Conservation (phyloP, 1,140 invertebrate species). For the Artemia franciscana region DNA sequence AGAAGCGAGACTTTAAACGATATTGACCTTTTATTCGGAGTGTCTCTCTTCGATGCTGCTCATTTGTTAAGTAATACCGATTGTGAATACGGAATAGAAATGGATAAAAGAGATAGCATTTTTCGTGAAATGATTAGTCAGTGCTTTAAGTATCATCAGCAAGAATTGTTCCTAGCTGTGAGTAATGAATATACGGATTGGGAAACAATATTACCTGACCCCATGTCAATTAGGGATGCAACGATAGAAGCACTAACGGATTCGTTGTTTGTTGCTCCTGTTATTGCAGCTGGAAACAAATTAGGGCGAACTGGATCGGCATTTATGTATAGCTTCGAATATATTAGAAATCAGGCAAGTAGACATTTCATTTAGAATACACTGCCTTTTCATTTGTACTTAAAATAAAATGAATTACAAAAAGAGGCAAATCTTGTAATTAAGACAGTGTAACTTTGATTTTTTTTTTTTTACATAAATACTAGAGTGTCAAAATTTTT, state of each 20-base stretch:
- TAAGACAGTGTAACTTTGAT: too few species aligned
- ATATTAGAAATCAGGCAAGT: not conserved
- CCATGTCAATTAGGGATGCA: conserved; percentile 70
- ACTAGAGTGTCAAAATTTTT: too few species aligned
- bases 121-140: conserved; percentile 81
- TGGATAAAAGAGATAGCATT: conserved; percentile 64
- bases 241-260: conserved; percentile 79
- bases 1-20: not conserved
- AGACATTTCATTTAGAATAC: not conserved
- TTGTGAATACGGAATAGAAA: conserved; percentile 77
- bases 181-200: conserved; percentile 95
- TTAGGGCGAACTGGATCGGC: conserved; percentile 15
- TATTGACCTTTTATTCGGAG: conserved; percentile 29
- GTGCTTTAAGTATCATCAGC: conserved; percentile 69
- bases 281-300: conserved; percentile 56
- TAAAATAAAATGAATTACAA: too few species aligned
- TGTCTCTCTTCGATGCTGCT: conserved; percentile 29
- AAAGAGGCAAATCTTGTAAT: too few species aligned
- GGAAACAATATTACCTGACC: conserved; percentile 74
- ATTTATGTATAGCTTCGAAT: not conserved
- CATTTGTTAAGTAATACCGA: conserved; percentile 21
- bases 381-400: not conserved
- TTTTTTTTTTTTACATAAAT: too few species aligned
- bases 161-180: conserved; percentile 87
- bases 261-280: conserved; percentile 62